Evolutionary conservation across 2,113 vertebrate species (phyloP).

Genomic region (Gnathonemus echidnorhynchus): DNA sequence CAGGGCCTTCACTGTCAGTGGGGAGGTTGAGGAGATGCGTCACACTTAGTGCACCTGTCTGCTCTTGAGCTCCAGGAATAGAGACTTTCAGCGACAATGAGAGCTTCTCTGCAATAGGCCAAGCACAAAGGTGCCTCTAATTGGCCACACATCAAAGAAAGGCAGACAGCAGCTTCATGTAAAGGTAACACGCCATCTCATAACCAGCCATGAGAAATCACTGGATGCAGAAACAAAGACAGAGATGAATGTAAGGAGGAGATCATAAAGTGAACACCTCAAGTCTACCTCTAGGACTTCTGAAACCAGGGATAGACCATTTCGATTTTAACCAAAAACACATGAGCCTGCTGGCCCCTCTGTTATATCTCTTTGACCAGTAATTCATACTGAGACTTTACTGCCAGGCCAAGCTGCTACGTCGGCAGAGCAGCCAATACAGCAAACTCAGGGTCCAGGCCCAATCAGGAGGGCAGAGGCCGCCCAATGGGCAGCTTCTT

Average conservation of each 20-base stretch:
- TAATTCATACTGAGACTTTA: not conserved
- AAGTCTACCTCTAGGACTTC: not conserved
- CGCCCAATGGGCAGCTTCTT: not conserved
- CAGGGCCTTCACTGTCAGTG: not conserved
- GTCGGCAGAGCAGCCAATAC: not conserved
- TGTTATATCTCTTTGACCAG: not conserved
- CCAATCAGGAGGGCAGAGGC: not conserved
- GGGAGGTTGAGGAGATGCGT: not conserved
- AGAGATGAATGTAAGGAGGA: not conserved
- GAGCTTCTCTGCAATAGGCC: not conserved
- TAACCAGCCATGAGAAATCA: not conserved
- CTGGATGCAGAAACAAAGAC: not conserved
- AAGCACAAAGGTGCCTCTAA: not conserved
- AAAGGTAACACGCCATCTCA: not conserved
- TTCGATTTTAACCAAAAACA: not conserved
- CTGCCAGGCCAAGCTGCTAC: not conserved
- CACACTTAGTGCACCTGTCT: not conserved
- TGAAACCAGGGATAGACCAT: not conserved
- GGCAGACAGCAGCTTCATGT: not conserved
- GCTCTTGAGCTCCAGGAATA: not conserved
- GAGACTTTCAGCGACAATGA: not conserved
- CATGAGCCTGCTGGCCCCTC: not conserved
- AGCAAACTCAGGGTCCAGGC: no score
- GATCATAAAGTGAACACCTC: not conserved
- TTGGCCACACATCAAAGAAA: not conserved